A percentile compares a stretch with the other conserved stretches of the same genome.
Evolutionary conservation across 2,888 invertebrate genomes (phyloP).

Genomic region (Minunthozetes semirufus): DNA sequence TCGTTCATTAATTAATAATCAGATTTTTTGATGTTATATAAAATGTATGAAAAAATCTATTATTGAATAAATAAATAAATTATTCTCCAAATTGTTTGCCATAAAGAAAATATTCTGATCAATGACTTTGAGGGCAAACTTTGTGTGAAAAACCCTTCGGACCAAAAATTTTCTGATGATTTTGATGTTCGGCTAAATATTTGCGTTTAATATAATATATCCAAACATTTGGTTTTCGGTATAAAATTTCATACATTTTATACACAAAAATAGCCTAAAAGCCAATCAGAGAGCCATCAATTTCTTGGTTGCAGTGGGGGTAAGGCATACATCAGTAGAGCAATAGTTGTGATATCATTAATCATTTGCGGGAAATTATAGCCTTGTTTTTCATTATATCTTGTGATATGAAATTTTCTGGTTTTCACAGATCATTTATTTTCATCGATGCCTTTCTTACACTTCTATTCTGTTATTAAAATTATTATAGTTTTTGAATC

Average conservation of each 20-base stretch:
- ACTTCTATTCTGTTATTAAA: background rate
- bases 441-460: background rate
- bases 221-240: background rate
- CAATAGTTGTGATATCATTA: background rate
- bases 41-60: no score
- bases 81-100: no score
- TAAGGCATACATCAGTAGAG: background rate
- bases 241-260: background rate
- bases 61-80: no score
- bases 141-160: no score
- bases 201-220: background rate
- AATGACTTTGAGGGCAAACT: no score
- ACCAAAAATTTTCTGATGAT: no score
- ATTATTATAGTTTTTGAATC: background rate
- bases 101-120: no score
- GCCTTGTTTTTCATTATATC: slow-evolving; percentile 13
- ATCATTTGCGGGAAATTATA: slow-evolving; percentile 24
- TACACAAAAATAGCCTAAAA: background rate
- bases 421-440: slow-evolving; percentile 28
- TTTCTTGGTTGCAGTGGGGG: background rate
- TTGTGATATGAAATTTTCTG: background rate
- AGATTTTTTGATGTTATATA: no score
- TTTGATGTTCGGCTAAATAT: no score
- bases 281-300: background rate
- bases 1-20: no score